A percentile compares a stretch with the other conserved stretches of the same genome.
These are phyloP conservation scores for Teleiodes luculella DNA, from an alignment of 2,888 invertebrate genomes.

Conservation along the genomic window DNA sequence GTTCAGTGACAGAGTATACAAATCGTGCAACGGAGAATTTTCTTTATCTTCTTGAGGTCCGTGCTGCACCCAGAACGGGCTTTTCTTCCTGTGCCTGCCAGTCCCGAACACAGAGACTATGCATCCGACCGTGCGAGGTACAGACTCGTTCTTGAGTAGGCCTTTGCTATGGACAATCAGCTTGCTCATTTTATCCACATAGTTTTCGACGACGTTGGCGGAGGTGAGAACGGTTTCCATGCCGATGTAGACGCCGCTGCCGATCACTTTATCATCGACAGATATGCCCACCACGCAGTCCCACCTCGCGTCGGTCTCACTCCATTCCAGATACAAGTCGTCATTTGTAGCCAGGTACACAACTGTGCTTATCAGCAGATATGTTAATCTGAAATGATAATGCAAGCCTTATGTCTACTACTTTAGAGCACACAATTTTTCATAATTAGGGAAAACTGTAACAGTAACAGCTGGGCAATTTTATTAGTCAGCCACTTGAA, in stretches of 20 bases:
- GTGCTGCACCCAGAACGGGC: background rate
- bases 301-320: background rate
- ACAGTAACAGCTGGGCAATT: too few relatives aligned
- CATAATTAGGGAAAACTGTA: too few relatives aligned
- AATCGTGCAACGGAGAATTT: slow-evolving; percentile 2
- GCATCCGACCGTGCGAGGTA: background rate
- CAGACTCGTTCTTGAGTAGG: background rate
- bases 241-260: background rate
- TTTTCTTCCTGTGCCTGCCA: background rate
- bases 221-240: background rate
- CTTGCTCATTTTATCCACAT: background rate
- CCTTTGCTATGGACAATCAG: too few relatives aligned
- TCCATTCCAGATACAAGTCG: background rate
- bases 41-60: background rate
- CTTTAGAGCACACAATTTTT: too few relatives aligned
- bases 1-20: background rate
- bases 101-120: background rate
- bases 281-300: slow-evolving; percentile 1
- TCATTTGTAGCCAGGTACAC: background rate
- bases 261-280: background rate
- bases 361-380: background rate
- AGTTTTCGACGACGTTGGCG: background rate
- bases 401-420: too few relatives aligned
- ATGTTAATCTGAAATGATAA: background rate
- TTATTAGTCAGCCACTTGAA: too few relatives aligned